A percentile compares a stretch with the other conserved stretches of the same genome.
Evolutionary conservation across 2,888 invertebrate genomes (phyloP).

Genomic region (Agrochola circellaris): DNA sequence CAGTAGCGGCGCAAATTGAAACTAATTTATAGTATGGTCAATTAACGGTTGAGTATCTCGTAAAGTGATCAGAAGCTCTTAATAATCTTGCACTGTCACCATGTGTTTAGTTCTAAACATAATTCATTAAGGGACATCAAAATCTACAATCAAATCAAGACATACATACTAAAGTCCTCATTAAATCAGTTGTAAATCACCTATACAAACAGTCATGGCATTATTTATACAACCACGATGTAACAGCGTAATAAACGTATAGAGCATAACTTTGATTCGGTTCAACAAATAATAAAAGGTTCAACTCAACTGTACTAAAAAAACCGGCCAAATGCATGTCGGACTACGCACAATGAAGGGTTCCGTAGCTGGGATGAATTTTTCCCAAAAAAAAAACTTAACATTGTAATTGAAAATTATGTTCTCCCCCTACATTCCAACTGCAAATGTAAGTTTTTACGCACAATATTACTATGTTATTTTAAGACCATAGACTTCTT

Average conservation of each 20-base stretch:
- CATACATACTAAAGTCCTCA: not conserved
- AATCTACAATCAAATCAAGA: not conserved
- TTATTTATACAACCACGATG: constrained; percentile 22
- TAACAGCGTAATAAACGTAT: constrained; percentile 36
- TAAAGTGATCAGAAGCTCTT: constrained; percentile 13
- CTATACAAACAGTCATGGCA: not conserved
- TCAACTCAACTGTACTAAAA: not conserved
- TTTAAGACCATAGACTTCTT: too few relatives aligned
- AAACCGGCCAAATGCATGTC: too few relatives aligned
- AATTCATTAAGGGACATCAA: not conserved
- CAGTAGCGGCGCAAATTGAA: constrained; percentile 28
- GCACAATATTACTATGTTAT: too few relatives aligned
- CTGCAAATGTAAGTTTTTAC: too few relatives aligned
- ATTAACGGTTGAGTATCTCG: constrained; percentile 27
- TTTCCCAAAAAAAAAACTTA: too few relatives aligned
- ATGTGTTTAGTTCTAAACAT: not conserved
- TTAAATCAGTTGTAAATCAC: not conserved
- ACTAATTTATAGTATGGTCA: constrained; percentile 35
- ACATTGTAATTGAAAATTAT: too few relatives aligned
- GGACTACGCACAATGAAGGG: too few relatives aligned
- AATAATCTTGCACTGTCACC: not conserved
- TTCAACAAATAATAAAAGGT: constrained; percentile 4
- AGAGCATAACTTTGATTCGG: constrained; percentile 33
- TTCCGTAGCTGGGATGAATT: too few relatives aligned
- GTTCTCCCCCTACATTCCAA: too few relatives aligned